Base-by-base conservation (phyloP, 2,797 vertebrate species). In the Eremophila alpestris region DNA sequence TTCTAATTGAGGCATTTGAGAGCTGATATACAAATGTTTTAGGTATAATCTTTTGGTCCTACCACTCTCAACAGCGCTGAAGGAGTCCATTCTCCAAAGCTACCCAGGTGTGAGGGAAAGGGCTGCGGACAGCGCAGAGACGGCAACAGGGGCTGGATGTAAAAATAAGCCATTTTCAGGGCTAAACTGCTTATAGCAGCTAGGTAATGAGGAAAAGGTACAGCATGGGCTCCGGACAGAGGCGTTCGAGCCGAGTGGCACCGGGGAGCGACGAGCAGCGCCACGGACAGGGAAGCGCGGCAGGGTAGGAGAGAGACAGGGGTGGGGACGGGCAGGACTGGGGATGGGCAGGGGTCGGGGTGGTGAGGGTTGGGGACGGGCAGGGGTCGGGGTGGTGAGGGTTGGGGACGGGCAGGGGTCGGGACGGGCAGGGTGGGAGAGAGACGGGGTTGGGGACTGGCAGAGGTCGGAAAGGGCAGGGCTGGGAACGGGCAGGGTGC, bases 211-310 rank as follows among this genome's bases (percentile, higher is more conserved):
- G 5, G 6, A 22, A 26, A 23, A 70, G 48, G 6, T 11, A 1
- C 7, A 54, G 13, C 23, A 20, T 0, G 17, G 38, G 9, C 9
- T 8, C 6, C 1, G 5, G 18, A 55, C 11, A 54, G 15, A 11
- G 11, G 10, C 9, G 11, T 9, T 16, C 0, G 2, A 74, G 30
- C 3, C 13, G 4, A 43, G 40, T 0, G 8, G 16, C n/a, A 6
- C 3, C 0, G 38, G 5, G 19, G 12, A 75, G 26, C 0, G 1
- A 1, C 0, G 32, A 2, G 9, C 24, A 11, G 26, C 0, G 23
- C 4, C 3, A 10, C 8, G 8, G n/a, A 3, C 24, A 26, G 24
- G 32, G 13, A 16, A 51, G 7, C 0, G 4, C 0, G 0, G 17
- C 22, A 10, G 56, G 23, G 13, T 2, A 4, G 45, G 18, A 9